Base-by-base conservation (phyloP, 1,140 invertebrate species). In the Oncopodura yosiiana region DNA sequence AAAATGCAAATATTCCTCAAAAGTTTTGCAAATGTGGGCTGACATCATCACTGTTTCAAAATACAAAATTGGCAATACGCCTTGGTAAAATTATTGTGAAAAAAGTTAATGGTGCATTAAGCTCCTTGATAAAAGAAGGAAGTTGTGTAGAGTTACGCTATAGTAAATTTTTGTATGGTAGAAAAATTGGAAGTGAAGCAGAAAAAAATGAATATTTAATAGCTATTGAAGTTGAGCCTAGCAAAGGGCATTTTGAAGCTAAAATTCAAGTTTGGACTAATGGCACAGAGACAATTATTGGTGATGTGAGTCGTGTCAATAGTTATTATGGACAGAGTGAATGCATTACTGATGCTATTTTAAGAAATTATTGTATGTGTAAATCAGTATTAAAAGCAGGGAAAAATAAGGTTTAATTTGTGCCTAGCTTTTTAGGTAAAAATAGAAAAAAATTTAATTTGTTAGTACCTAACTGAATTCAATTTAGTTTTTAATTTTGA, bases 281-380 rank as follows among this genome's bases (percentile, higher is more conserved):
- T 79, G 0, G 70, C 79, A 12, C 52, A 48, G 73, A 53, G 66
- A 70, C 57, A 49, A 45, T 73, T 6, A 51, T 69, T 34, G 73
- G 74, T 0, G 69, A 69, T 2, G 75, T 83, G 8, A 81, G 79
- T 58, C 70, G 81, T 19, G 67, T 81, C 21, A 78, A 81, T 45
- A 66, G 67, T 1, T 83, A 82, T 62, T 70, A 66, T 8, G 69
- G 68, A 1, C 69, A 74, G 51, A 73, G 75, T 29, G 61, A 67
- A 16, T 79, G 77, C 63, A 68, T 78, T n/a, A 58, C 64, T 26
- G 68, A 74, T 51, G 71, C 71, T 29, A 65, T 68, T 18, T 68
- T 77, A n/a, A 75, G 75, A 54, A 76, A 76, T 43, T 78, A 76
- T 66, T 79, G 77, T 19, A 19, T 29, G 19, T 51, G 49, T 27